Evolutionary conservation across 2,113 vertebrate genomes (phyloP).

Genomic region (Lepisosteus osseus): DNA sequence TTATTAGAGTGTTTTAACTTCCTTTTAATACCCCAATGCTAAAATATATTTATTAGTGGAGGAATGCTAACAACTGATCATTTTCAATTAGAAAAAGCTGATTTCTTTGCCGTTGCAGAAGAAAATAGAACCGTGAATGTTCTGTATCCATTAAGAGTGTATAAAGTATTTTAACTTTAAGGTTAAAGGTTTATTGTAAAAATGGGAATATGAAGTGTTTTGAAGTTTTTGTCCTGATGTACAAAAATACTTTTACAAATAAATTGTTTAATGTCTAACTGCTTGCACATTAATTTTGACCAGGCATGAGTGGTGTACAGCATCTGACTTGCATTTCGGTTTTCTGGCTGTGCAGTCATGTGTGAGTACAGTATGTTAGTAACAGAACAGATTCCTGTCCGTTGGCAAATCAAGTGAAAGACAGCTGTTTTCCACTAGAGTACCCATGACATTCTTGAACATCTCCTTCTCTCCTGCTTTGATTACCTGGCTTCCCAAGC

Average conservation of each 20-base stretch:
- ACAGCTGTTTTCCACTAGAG: too few species aligned
- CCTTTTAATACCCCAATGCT: constrained; percentile 59
- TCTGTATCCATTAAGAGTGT: constrained; percentile 34
- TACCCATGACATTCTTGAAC: too few species aligned
- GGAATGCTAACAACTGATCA: constrained; percentile 13
- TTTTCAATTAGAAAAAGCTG: background rate
- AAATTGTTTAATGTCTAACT: constrained; percentile 58
- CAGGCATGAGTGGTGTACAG: too few species aligned
- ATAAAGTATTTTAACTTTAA: constrained; percentile 43
- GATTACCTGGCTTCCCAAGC: too few species aligned
- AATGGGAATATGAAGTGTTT: constrained; percentile 29
- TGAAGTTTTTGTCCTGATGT: constrained; percentile 22
- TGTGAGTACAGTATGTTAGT: too few species aligned
- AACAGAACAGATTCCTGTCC: too few species aligned
- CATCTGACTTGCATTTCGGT: too few species aligned
- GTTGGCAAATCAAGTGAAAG: too few species aligned
- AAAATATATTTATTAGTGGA: constrained; percentile 10
- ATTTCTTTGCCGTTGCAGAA: background rate
- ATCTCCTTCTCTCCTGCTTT: too few species aligned
- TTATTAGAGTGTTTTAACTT: constrained; percentile 62
- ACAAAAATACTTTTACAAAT: constrained; percentile 54
- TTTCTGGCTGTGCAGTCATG: too few species aligned
- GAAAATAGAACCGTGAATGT: constrained; percentile 6
- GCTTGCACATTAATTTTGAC: background rate
- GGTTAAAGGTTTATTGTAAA: constrained; percentile 36